phyloP scores from a whole-genome alignment of 2,113 vertebrate genomes.

The Potamarius usumacintae region DNA sequence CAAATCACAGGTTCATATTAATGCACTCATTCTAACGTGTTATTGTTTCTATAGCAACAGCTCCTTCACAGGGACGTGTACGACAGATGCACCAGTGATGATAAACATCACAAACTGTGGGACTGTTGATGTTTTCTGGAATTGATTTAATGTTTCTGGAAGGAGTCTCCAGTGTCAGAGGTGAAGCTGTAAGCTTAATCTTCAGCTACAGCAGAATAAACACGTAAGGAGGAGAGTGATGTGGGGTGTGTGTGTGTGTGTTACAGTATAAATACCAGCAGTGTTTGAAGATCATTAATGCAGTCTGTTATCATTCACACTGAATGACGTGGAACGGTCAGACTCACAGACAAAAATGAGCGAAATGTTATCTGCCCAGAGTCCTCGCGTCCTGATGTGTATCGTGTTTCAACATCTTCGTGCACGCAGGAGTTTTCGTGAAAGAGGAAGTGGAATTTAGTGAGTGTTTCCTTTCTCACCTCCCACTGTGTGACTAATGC shows the following conservation, averaged over 20 bases:
- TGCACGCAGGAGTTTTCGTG: not conserved
- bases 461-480: conserved; percentile 27
- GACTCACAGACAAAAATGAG: not conserved
- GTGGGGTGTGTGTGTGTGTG: not conserved
- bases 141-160: not conserved
- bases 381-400: not conserved
- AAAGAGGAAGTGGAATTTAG: conserved; percentile 28
- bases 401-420: not conserved
- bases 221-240: not conserved
- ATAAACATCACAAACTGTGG: too few relatives aligned
- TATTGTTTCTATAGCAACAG: not conserved
- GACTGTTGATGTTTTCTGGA: too few relatives aligned
- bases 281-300: not conserved
- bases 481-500: not conserved
- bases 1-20: not conserved
- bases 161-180: not conserved
- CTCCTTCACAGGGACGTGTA: too few relatives aligned
- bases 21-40: not conserved
- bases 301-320: not conserved
- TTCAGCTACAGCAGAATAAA: not conserved
- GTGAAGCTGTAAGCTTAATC: too few relatives aligned
- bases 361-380: not conserved
- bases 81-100: too few relatives aligned
- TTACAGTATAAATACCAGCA: not conserved
- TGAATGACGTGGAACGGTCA: not conserved